Evolutionary conservation across 2,113 vertebrate species (phyloP), one percentile per base, ranked within the genome.

Genomic region (Eubucco bourcierii): DNA sequence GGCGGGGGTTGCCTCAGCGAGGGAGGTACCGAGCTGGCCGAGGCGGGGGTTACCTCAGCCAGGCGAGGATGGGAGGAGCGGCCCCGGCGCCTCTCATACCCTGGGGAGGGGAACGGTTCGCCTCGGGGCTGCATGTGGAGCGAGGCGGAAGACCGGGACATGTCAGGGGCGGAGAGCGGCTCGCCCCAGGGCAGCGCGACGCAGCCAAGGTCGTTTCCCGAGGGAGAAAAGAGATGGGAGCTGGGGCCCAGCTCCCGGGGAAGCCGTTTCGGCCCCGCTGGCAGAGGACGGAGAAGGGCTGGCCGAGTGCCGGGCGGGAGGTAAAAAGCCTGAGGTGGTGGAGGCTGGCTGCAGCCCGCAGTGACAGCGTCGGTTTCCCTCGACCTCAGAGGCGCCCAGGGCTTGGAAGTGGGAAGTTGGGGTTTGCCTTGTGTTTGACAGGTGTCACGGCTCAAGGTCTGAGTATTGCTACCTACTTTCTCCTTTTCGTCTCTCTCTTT

Each of bases 151-250:
- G 31, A 33, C 44, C 10, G 66, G 53, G 71, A 44, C 61, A 52
- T 4, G 90, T 74, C 66, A 52, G 72, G 67, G 76, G 80, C 24
- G 77, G 84, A 47, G 11, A 10, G 14, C 10, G 53, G 53, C 23
- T 25, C 33, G 66, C 33, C 52, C n/a, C 12, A 3, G 20, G 29
- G 34, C 60, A 13, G 21, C 21, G 73, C 12, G 47, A 27, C 50
- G 47, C 41, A 23, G 56, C 86, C 92, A 92, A 95, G 94, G 86
- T 80, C 75, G 82, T 77, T 87, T 77, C 86, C 82, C 74, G 37
- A 8, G 70, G 89, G 91, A 78, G 86, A 79, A 80, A 73, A 31
- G 75, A 58, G 89, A 34, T 3, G 17, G 41, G 72, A 21, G 80
- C 84, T 28, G 63, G n/a, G 90, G 92, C 14, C 92, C 83, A 67